Base-by-base conservation (phyloP, 92 coral and sea anemone genomes). In the Umimayanthus kanabou region DNA sequence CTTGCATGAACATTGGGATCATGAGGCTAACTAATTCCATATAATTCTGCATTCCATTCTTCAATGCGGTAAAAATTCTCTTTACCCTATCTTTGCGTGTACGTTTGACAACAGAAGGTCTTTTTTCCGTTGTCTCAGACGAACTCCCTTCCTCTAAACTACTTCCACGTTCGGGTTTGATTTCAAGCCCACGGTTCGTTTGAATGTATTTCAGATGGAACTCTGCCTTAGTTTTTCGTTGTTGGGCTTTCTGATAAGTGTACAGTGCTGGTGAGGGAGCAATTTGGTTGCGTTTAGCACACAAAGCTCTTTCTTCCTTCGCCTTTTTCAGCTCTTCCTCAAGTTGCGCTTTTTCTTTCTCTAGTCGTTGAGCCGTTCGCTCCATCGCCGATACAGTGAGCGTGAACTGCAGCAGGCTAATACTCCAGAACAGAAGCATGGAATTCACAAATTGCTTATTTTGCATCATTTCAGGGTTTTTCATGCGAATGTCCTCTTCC, bases 1-100 rank as follows among this genome's bases (percentile, higher is more conserved):
- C 98, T 77, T 96, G 98, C 92, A 96, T 92, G 22, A 96, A 45
- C 95, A 96, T 92, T 8, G 98, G 98, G 9, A 95, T 91, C 69
- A 96, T 90, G 37, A 96, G 92, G 23, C 93, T 93, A 11, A 88
- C 92, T 37, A 96, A 92, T 10, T 94, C 97, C 9, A 93, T 79
- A 73, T 94, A 90, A 37, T 94, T 92, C 77, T 90, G 92, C 84
- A 93, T 90, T 45, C 84, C 85, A 18, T 79, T 55, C 25, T 81
- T 85, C 28, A 92, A 25, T 18, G 93, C 78, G 11, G 70, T 58
- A 37, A 88, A 79, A 76, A n/a, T 53, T 66, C 76, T 77, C 74
- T 76, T 57, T 45, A 86, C 14, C 47, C 88, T 85, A 1, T 45
- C 76, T 23, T 74, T 81, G 16, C 39, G 28, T 39, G 58, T 37